phyloP scores from a whole-genome alignment of 2,888 invertebrate genomes.

The Flabesymbios commensalis region DNA sequence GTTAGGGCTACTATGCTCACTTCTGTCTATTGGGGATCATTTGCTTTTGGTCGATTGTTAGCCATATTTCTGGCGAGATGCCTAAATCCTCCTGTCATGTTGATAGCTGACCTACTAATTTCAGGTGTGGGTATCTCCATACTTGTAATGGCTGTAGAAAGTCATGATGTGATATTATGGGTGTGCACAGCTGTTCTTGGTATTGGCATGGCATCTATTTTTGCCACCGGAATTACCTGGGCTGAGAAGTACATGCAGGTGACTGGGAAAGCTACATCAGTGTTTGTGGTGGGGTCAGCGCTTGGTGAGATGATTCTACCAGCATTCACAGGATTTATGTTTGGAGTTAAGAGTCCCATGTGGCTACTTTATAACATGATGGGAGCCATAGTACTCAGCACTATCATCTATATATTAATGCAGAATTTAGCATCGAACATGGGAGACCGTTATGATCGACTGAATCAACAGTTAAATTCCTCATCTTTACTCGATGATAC shows the following conservation, averaged over 20 bases:
- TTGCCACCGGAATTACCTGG: conserved; percentile 63
- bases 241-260: conserved; percentile 61
- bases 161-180: conserved; percentile 47
- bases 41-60: conserved; percentile 60
- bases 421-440: conserved; percentile 47
- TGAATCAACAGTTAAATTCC: too few relatives aligned
- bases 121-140: conserved; percentile 49
- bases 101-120: conserved; percentile 55
- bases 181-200: conserved; percentile 59
- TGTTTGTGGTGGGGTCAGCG: conserved; percentile 62
- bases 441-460: conserved; percentile 1
- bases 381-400: conserved; percentile 42
- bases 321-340: conserved; percentile 56
- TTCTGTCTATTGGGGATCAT: conserved; percentile 62
- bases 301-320: conserved; percentile 62
- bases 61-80: conserved; percentile 60
- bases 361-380: conserved; percentile 59
- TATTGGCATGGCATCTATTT: conserved; percentile 62
- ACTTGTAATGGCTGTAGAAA: conserved; percentile 40
- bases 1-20: conserved; percentile 58
- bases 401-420: conserved; percentile 51
- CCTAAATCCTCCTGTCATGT: conserved; percentile 58
- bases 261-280: conserved; percentile 62
- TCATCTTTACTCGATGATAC: too few relatives aligned
- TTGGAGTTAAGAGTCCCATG: conserved; percentile 50